Evolutionary conservation across 92 coral and sea anemone genomes (phyloP), one percentile per base, ranked within the genome.

Genomic region (Nematostella vectensis): DNA sequence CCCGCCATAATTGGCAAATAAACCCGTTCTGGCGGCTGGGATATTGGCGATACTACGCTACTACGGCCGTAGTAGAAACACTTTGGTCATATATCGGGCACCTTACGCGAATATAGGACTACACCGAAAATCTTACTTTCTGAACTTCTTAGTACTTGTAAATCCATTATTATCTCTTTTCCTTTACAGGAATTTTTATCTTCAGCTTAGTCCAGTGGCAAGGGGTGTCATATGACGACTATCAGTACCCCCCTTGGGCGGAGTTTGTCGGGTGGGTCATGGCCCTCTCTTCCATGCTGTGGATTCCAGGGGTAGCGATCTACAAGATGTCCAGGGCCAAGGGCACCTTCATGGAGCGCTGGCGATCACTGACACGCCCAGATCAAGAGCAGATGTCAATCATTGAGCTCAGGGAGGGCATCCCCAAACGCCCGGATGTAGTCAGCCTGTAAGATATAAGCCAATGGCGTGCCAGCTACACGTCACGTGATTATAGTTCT

Each of bases 221-320:
- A 17, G 98, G 98, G 2, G 96, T 91, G 26, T 27, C 62, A 25
- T 82, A 78, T 54, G 99, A 81, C 22, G 23, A 61, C 11, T 93
- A 93, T 55, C 50, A 87, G 58, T 93, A 93, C 74, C 99, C 99
- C 3, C 68, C 55, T 0, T 75, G 88, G 94, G 99, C 96, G 3
- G 99, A 93, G 68, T 82, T 78, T 57, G 58, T 80, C 9, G 99
- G 99, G 4, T 93, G 99, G 99, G 44, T 82, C 19, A 72, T 93
- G 37, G 99, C 99, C 18, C 72, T 93, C 15, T 57, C 99, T 1
- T 93, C 99, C 23, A 93, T 93, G 99, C 31, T 87, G 62, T 93
- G 83, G 87, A 82, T 93, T 27, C 99, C 99, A 0, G 88, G 93
- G 1, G 82, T 93, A 15, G 99, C 99, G 2, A 28, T 87, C 12